Conservation (phyloP, 2,113 vertebrate species). For the Barnardius zonarius region DNA sequence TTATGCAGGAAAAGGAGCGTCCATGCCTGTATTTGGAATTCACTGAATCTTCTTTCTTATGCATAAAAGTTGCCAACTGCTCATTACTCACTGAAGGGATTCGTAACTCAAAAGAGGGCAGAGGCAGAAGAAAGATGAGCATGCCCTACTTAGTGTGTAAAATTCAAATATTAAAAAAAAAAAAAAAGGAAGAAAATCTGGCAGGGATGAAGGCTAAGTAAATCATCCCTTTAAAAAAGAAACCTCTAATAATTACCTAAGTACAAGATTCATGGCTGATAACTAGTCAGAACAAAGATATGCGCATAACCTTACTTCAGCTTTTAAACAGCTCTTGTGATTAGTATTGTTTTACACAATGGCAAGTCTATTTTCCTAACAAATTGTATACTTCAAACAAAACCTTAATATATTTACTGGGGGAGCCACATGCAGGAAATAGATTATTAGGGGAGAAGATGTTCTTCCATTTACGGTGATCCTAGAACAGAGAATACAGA, state of each 20-base stretch:
- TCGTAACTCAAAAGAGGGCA: constrained; percentile 62
- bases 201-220: constrained; percentile 34
- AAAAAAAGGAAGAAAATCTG: constrained; percentile 8
- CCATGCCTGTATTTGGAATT: constrained; percentile 53
- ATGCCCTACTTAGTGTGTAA: constrained; percentile 60
- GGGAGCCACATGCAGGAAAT: constrained; percentile 33
- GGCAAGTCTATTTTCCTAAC: constrained; percentile 10
- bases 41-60: constrained; percentile 59
- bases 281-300: constrained; percentile 59
- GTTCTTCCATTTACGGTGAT: constrained; percentile 46
- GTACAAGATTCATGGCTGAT: constrained; percentile 60
- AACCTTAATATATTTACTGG: constrained; percentile 47
- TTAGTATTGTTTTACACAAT: constrained; percentile 31
- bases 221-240: constrained; percentile 53
- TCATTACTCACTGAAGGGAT: constrained; percentile 61
- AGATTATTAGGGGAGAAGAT: constrained; percentile 48
- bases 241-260: constrained; percentile 49
- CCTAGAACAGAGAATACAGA: constrained; percentile 46
- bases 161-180: constrained; percentile 59
- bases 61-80: constrained; percentile 64
- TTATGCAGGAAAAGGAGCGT: constrained; percentile 22
- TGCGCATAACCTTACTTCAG: background rate
- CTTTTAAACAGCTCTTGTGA: background rate
- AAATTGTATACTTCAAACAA: constrained; percentile 41
- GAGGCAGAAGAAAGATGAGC: constrained; percentile 44